These are phyloP conservation scores for Buteo buteo DNA, from an alignment of 2,113 vertebrate genomes.

Conservation along the genomic window DNA sequence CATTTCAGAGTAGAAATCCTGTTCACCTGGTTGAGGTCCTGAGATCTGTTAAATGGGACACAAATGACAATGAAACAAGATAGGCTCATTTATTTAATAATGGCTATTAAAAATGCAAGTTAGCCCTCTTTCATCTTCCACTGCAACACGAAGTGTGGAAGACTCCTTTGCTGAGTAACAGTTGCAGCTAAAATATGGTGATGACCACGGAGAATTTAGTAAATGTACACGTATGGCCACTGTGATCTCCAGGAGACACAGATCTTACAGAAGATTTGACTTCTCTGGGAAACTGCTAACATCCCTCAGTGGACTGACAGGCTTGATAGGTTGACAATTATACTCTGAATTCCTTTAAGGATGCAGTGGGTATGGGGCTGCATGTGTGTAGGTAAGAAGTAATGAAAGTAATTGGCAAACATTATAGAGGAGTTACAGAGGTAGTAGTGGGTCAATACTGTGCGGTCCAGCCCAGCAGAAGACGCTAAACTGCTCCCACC, in stretches of 20 bases:
- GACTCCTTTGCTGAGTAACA: not conserved
- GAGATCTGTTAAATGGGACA: not conserved
- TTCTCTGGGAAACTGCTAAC: not conserved
- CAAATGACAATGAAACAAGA: not conserved
- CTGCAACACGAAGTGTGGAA: not conserved
- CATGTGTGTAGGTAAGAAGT: not conserved
- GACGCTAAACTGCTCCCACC: not conserved
- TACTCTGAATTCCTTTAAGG: not conserved
- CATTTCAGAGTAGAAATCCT: not conserved
- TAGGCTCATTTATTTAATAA: not conserved
- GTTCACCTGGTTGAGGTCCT: not conserved
- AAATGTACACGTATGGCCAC: not conserved
- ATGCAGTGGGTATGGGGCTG: not conserved
- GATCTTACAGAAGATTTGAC: not conserved
- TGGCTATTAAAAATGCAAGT: not conserved
- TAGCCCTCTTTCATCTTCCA: not conserved
- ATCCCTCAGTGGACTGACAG: not conserved
- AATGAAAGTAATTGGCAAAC: not conserved
- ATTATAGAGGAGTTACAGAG: not conserved
- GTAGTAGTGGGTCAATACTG: rapidly evolving
- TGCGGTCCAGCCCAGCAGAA: not conserved
- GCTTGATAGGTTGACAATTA: not conserved
- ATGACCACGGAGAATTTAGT: not conserved
- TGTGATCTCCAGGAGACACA: not conserved
- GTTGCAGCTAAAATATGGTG: not conserved